Evolutionary conservation across 1,140 invertebrate genomes (phyloP).

Genomic region (Lethrus apterus): DNA sequence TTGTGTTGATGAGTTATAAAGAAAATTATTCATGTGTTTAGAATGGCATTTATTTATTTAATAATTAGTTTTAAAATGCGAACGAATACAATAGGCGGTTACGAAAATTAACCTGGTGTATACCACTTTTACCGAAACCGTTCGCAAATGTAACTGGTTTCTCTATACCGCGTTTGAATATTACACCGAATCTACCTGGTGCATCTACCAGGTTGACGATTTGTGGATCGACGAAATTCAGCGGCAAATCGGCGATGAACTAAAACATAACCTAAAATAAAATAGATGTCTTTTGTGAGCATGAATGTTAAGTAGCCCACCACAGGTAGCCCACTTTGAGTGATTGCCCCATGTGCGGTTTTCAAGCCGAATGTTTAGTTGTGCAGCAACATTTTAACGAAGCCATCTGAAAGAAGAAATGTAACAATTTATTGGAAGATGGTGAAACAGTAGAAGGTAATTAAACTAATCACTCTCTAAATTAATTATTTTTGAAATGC

Average conservation of each 20-base stretch:
- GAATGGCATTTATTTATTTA: too few species aligned
- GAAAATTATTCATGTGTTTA: too few species aligned
- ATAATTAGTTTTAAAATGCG: too few species aligned
- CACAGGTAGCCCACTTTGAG: not conserved
- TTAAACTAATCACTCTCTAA: too few species aligned
- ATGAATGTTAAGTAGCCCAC: not conserved
- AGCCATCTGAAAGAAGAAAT: too few species aligned
- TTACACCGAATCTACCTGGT: not conserved
- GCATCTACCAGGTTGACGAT: not conserved
- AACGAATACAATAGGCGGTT: not conserved
- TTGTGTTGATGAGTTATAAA: too few species aligned
- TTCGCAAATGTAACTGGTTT: constrained; percentile 1
- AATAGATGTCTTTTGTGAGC: not conserved
- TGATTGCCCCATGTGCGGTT: not conserved
- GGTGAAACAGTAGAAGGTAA: not conserved
- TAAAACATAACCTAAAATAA: not conserved
- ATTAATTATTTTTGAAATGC: too few species aligned
- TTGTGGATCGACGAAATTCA: not conserved
- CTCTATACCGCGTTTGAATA: not conserved
- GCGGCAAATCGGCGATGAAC: not conserved
- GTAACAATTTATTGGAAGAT: not conserved
- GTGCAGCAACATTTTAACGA: not conserved
- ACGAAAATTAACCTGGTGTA: not conserved
- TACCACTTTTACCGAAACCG: not conserved
- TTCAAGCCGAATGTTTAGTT: not conserved